Evolutionary conservation across 2,888 invertebrate genomes (phyloP).

Genomic region (Ctenicera cuprea): DNA sequence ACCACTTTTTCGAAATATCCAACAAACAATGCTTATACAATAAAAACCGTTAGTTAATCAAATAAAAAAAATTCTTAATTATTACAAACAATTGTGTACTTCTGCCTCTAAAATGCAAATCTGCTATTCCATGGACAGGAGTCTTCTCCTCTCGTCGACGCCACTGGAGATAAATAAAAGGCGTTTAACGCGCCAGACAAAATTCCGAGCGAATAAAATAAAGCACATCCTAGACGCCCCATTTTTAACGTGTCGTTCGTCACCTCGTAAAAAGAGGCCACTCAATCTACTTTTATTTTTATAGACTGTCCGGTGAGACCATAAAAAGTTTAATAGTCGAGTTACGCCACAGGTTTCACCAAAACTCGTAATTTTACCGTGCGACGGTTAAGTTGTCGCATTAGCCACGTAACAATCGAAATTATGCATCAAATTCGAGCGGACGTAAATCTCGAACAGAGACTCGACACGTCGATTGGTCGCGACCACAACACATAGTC

Average conservation of each 20-base stretch:
- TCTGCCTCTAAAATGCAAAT: too few relatives aligned
- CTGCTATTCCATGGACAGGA: too few relatives aligned
- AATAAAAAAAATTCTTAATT: too few relatives aligned
- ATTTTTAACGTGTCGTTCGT: slow-evolving; percentile 28
- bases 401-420: slow-evolving; percentile 35
- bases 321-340: slow-evolving; percentile 35
- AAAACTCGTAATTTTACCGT: slow-evolving; percentile 34
- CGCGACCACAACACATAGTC: slow-evolving; percentile 45
- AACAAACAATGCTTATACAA: too few relatives aligned
- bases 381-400: slow-evolving; percentile 24
- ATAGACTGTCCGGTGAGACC: slow-evolving; percentile 38
- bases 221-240: slow-evolving; percentile 23
- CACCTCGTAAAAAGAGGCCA: slow-evolving; percentile 30
- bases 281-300: slow-evolving; percentile 49
- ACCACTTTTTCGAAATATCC: too few relatives aligned
- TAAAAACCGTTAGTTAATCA: too few relatives aligned
- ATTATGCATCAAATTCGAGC: slow-evolving; percentile 37
- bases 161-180: not conserved
- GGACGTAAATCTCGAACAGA: slow-evolving; percentile 33
- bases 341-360: slow-evolving; percentile 34
- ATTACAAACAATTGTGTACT: too few relatives aligned
- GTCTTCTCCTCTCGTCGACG: too few relatives aligned
- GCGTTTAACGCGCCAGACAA: not conserved
- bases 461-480: slow-evolving; percentile 43
- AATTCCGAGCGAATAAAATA: slow-evolving; percentile 6